Conservation (phyloP, 2,888 invertebrate genomes). For the Polydesmus complanatus region DNA sequence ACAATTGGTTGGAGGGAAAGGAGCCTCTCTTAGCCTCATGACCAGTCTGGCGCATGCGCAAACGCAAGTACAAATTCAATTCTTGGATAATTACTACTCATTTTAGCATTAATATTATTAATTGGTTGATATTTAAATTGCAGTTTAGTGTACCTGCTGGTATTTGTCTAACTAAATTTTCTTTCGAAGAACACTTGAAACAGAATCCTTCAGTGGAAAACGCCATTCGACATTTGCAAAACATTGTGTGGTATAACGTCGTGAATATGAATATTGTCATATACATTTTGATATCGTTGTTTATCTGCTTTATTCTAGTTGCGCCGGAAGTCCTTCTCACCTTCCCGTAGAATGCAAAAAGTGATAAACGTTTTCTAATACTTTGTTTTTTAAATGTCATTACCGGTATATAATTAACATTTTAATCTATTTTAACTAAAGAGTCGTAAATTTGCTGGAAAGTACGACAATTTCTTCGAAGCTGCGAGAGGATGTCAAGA, state of each 20-base stretch:
- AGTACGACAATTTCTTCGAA: background rate
- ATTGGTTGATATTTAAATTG: slow-evolving; percentile 16
- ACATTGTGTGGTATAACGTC: slow-evolving; percentile 35
- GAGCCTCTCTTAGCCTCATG: slow-evolving; percentile 55
- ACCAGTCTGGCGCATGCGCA: slow-evolving; percentile 28
- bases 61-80: background rate
- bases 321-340: background rate
- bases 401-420: background rate
- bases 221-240: slow-evolving; percentile 40
- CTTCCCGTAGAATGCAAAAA: slow-evolving; percentile 11
- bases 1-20: slow-evolving; percentile 59
- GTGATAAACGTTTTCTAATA: slow-evolving; percentile 4
- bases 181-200: slow-evolving; percentile 45
- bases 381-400: too few species aligned
- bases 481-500: background rate
- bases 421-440: background rate
- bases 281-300: too few species aligned
- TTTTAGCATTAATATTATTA: too few species aligned
- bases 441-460: slow-evolving; percentile 4
- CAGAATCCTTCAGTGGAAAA: slow-evolving; percentile 34
- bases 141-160: slow-evolving; percentile 50
- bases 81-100: slow-evolving; percentile 5
- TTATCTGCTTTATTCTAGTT: slow-evolving; percentile 1
- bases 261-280: too few species aligned
- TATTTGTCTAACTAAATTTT: slow-evolving; percentile 51